Percentiles rank a stretch among this genome's conserved stretches.
These are phyloP conservation scores for Iphiclides podalirius DNA, from an alignment of 2,888 invertebrate genomes.

Conservation along the genomic window DNA sequence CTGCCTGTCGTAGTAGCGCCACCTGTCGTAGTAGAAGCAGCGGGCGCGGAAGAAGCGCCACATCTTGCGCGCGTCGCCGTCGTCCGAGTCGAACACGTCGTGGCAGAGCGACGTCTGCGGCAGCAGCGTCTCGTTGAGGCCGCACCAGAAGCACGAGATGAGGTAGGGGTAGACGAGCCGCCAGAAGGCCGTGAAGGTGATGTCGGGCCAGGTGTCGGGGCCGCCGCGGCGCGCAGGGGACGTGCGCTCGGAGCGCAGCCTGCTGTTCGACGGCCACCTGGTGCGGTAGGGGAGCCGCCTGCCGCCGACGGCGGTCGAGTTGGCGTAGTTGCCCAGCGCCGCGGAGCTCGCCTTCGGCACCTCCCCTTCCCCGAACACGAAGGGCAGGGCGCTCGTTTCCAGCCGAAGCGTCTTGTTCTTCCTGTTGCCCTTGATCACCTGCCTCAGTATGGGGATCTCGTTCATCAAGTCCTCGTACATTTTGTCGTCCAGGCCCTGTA, in stretches of 20 bases:
- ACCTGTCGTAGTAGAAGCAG: slow-evolving; percentile 2
- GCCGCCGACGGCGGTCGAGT: neutral
- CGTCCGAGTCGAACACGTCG: slow-evolving; percentile 26
- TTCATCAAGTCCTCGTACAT: slow-evolving; percentile 12
- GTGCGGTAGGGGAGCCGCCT: neutral
- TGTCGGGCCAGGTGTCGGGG: no score
- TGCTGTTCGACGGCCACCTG: neutral
- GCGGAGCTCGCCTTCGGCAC: neutral
- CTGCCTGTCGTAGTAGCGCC: neutral
- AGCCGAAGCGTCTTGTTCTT: neutral
- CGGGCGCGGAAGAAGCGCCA: slow-evolving; percentile 21
- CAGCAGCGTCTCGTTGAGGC: slow-evolving; percentile 16
- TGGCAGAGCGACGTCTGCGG: slow-evolving; percentile 27
- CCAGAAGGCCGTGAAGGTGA: slow-evolving; percentile 4
- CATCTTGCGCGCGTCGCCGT: slow-evolving; percentile 11
- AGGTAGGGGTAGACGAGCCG: neutral
- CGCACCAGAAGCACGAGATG: slow-evolving; percentile 18
- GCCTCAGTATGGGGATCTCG: slow-evolving; percentile 13
- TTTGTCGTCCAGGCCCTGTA: slow-evolving; percentile 16
- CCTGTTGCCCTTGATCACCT: slow-evolving; percentile 6
- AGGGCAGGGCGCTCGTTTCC: neutral
- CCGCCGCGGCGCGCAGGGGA: no score
- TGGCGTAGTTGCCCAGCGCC: neutral
- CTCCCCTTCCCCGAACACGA: neutral
- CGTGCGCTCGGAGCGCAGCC: no score